Evolutionary conservation across 2,888 invertebrate species (phyloP).

Genomic region (Monoplex corrugatus): DNA sequence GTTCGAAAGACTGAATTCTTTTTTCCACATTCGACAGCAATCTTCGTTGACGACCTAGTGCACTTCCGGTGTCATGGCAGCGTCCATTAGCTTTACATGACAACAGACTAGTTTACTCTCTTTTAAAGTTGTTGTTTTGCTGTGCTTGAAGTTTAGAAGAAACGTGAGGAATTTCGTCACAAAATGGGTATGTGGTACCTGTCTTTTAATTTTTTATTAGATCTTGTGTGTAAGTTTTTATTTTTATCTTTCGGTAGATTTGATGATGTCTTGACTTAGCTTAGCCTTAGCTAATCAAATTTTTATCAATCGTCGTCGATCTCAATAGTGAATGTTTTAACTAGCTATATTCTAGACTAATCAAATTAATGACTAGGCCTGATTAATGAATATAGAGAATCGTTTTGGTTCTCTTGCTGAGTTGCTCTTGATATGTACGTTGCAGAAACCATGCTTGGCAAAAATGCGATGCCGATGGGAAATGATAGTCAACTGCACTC

Average conservation of each 20-base stretch:
- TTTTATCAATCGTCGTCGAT: no score
- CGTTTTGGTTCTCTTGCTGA: no score
- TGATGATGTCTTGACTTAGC: no score
- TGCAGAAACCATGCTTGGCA: no score
- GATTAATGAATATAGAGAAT: no score
- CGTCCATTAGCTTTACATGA: slow-evolving; percentile 57
- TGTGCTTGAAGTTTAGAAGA: slow-evolving; percentile 60
- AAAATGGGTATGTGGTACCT: slow-evolving; percentile 49
- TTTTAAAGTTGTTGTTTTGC: not conserved
- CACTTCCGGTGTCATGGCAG: slow-evolving; percentile 75
- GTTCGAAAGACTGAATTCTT: not conserved
- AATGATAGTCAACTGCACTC: no score
- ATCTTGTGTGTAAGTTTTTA: not conserved
- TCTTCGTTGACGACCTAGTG: slow-evolving; percentile 44
- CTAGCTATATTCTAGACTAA: no score
- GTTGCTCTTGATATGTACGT: no score
- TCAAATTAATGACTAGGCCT: no score
- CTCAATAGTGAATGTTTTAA: no score
- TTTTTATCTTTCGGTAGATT: not conserved
- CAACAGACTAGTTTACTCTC: slow-evolving; percentile 38
- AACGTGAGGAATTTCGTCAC: slow-evolving; percentile 25
- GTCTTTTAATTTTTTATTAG: not conserved
- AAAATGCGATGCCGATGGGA: no score
- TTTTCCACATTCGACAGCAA: not conserved
- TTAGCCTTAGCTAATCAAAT: no score